Evolutionary conservation across 2,113 vertebrate species (phyloP).

Genomic region (Spea bombifrons): DNA sequence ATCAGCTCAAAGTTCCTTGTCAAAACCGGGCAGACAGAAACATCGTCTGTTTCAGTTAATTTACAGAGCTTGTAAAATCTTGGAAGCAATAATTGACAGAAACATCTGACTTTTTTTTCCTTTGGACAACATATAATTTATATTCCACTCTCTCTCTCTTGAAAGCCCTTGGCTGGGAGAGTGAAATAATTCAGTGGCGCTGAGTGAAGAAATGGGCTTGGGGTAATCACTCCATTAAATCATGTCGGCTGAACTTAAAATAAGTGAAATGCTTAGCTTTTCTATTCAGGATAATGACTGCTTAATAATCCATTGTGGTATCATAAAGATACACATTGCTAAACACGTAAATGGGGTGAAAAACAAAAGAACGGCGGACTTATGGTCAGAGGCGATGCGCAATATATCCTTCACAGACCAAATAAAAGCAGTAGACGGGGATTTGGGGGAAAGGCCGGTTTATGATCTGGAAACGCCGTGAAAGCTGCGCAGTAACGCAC

Average conservation of each 20-base stretch:
- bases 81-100: constrained; percentile 61
- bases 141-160: constrained; percentile 49
- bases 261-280: constrained; percentile 34
- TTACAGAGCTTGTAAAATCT: constrained; percentile 63
- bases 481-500: not conserved
- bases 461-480: constrained; percentile 16
- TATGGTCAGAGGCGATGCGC: constrained; percentile 7
- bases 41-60: constrained; percentile 56
- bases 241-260: constrained; percentile 31
- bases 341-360: constrained; percentile 29
- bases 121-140: constrained; percentile 59
- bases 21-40: constrained; percentile 52
- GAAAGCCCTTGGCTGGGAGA: constrained; percentile 50
- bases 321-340: constrained; percentile 3
- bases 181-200: constrained; percentile 51
- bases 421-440: not conserved
- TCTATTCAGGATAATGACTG: constrained; percentile 40
- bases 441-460: not conserved
- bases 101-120: constrained; percentile 59
- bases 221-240: constrained; percentile 51
- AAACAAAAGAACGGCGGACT: constrained; percentile 1
- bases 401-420: constrained; percentile 1
- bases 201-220: constrained; percentile 42
- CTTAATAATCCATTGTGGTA: constrained; percentile 50
- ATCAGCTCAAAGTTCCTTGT: constrained; percentile 55